Evolutionary conservation across 2,888 invertebrate genomes (phyloP).

Genomic region (Mamestra brassicae): DNA sequence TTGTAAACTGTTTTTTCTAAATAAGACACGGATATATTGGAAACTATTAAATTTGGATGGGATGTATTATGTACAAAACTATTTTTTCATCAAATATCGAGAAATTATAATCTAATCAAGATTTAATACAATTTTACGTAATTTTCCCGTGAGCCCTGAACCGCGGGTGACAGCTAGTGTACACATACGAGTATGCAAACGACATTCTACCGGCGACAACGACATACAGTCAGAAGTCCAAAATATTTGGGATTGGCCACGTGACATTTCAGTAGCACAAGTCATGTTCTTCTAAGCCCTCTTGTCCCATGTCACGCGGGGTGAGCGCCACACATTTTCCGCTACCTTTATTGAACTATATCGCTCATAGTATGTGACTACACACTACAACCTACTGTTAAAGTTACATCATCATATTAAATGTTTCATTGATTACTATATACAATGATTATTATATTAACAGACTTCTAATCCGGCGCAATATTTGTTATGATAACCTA

Average conservation of each 20-base stretch:
- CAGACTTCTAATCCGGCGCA: constrained; percentile 9
- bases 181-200: too few relatives aligned
- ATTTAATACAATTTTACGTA: too few relatives aligned
- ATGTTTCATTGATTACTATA: constrained; percentile 22
- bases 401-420: constrained; percentile 16
- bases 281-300: not conserved
- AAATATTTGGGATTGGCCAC: not conserved
- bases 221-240: too few relatives aligned
- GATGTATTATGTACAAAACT: too few relatives aligned
- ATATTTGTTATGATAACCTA: constrained; percentile 42
- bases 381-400: not conserved
- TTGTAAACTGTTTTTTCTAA: too few relatives aligned
- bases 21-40: too few relatives aligned
- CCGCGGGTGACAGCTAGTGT: too few relatives aligned
- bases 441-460: constrained; percentile 32
- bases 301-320: not conserved
- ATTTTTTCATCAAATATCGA: too few relatives aligned
- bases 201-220: too few relatives aligned
- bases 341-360: not conserved
- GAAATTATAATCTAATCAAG: too few relatives aligned
- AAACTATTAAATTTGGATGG: too few relatives aligned
- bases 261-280: not conserved
- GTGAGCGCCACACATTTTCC: not conserved
- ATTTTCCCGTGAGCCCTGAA: too few relatives aligned
- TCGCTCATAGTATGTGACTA: not conserved